Percentiles rank a stretch among this genome's conserved stretches.
Conservation (phyloP, 2,888 invertebrate genomes). For the Thymelicus acteon region DNA sequence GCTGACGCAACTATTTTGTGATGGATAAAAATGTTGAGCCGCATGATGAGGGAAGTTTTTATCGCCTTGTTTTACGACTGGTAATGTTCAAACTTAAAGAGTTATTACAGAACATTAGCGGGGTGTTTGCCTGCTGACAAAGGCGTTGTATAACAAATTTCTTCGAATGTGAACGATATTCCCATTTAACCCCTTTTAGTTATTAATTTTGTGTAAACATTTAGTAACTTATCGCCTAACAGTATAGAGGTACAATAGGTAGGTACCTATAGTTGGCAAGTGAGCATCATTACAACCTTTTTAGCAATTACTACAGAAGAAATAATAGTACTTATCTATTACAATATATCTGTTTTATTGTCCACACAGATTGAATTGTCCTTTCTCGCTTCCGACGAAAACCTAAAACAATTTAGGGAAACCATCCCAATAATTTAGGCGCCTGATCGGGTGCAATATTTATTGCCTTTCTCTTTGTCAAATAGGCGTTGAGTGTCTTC, state of each 20-base stretch:
- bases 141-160: neutral
- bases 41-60: slow-evolving; percentile 24
- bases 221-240: neutral
- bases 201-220: too few species aligned
- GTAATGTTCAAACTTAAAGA: slow-evolving; percentile 29
- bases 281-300: too few species aligned
- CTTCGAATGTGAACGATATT: neutral
- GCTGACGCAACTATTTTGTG: slow-evolving; percentile 5
- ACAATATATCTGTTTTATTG: too few species aligned
- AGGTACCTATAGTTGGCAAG: too few species aligned
- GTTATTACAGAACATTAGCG: slow-evolving; percentile 22
- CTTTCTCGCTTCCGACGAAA: neutral
- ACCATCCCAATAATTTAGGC: slow-evolving; percentile 37
- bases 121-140: slow-evolving; percentile 6
- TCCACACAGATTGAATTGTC: slow-evolving; percentile 9
- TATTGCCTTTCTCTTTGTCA: slow-evolving; percentile 48
- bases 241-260: neutral
- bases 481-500: slow-evolving; percentile 49
- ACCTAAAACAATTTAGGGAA: slow-evolving; percentile 24
- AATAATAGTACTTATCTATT: too few species aligned
- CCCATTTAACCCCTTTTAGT: neutral
- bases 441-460: slow-evolving; percentile 47
- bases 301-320: too few species aligned
- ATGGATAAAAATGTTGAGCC: slow-evolving; percentile 8
- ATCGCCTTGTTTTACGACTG: slow-evolving; percentile 29